Evolutionary conservation across 2,797 vertebrate genomes (phyloP).

Genomic region (Coilia nasus): DNA sequence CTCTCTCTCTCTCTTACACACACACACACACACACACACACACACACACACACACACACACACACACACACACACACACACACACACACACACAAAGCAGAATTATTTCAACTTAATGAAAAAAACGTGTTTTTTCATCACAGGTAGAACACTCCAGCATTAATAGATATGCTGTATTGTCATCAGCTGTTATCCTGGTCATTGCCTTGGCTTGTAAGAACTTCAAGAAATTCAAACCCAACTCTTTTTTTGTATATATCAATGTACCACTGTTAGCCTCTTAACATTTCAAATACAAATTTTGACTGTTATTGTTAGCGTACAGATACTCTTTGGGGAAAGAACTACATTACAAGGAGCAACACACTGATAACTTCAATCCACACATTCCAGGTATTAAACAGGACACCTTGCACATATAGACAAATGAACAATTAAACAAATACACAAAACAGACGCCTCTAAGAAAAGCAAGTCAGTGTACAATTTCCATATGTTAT

Average conservation of each 20-base stretch:
- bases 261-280: background rate
- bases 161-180: background rate
- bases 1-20: background rate
- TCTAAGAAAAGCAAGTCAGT: no score
- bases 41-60: constrained; percentile 1
- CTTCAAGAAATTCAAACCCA: no score
- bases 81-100: no score
- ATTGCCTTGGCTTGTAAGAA: background rate
- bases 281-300: background rate
- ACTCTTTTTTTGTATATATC: background rate
- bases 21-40: background rate
- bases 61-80: no score
- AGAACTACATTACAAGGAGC: background rate
- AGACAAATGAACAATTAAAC: no score
- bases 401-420: no score
- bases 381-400: constrained; percentile 6
- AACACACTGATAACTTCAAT: background rate
- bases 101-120: no score
- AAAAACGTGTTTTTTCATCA: background rate
- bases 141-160: background rate
- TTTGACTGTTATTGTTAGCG: background rate
- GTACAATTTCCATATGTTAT: no score
- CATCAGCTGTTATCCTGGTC: background rate
- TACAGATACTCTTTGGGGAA: background rate
- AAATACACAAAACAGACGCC: no score